Percentiles rank a stretch among this genome's conserved stretches.
Evolutionary conservation across 2,113 vertebrate species (phyloP).

Genomic region (Campylorhamphus procurvoides): DNA sequence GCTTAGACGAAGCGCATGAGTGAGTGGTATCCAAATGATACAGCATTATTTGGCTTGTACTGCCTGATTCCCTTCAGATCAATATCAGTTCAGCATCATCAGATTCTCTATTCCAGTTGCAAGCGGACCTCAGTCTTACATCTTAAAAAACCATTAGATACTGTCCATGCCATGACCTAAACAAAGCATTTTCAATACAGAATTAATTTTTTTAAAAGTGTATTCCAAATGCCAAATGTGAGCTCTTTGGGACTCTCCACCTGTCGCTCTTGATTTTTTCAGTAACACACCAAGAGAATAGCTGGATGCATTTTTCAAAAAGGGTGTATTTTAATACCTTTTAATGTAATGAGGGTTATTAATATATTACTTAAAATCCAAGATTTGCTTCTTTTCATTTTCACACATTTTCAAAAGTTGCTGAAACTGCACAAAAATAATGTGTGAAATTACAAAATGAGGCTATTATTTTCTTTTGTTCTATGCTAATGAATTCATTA

Average conservation of each 20-base stretch:
- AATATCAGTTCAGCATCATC: background rate
- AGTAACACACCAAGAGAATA: background rate
- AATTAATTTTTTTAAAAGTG: background rate
- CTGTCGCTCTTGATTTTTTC: background rate
- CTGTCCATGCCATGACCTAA: background rate
- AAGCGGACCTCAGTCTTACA: background rate
- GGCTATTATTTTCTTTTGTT: slow-evolving; percentile 38
- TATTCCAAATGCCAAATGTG: background rate
- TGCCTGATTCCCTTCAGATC: background rate
- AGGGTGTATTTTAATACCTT: background rate
- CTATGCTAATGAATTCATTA: slow-evolving; percentile 50
- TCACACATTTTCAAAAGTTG: background rate
- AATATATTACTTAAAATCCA: background rate
- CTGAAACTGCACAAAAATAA: background rate
- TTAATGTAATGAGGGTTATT: background rate
- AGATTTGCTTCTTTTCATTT: background rate
- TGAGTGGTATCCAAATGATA: accelerated
- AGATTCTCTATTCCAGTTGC: background rate
- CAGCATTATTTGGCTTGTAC: background rate
- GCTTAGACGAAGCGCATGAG: background rate
- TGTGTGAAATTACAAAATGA: slow-evolving; percentile 34
- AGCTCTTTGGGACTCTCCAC: background rate
- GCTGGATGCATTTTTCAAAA: background rate
- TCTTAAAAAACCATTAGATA: background rate
- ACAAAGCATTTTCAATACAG: background rate